Evolutionary conservation across 2,113 vertebrate genomes (phyloP).

Genomic region (Ophthalmolycus amberensis): DNA sequence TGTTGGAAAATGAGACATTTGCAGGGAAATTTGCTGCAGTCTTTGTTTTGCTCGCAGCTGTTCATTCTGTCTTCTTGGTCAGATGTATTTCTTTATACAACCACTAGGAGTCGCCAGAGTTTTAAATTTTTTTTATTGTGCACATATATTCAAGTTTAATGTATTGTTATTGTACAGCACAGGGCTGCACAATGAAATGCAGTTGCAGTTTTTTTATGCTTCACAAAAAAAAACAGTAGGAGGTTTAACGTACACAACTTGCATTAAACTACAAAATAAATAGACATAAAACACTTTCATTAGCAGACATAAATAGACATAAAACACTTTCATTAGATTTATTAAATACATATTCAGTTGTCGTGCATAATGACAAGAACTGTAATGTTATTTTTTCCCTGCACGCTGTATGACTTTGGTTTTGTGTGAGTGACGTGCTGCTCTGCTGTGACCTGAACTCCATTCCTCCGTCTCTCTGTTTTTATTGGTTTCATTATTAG

Average conservation of each 20-base stretch:
- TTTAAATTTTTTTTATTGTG: neutral
- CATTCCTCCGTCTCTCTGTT: constrained; percentile 8
- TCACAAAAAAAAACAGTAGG: neutral
- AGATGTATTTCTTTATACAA: neutral
- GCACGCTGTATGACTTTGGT: neutral
- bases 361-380: neutral
- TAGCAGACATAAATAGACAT: neutral
- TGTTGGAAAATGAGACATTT: neutral
- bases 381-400: constrained; percentile 4
- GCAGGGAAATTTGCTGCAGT: neutral
- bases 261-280: neutral
- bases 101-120: constrained; percentile 19
- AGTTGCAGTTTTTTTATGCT: neutral
- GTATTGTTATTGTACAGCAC: too few species aligned
- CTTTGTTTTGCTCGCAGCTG: neutral
- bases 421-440: constrained; percentile 10
- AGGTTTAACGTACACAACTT: neutral
- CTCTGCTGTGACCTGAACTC: constrained; percentile 6
- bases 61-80: neutral
- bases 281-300: neutral
- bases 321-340: neutral
- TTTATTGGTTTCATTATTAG: constrained; percentile 23
- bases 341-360: neutral
- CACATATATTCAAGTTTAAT: neutral
- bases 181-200: neutral